Conservation (phyloP, 2,888 invertebrate genomes). For the Sarcophaga carnaria region DNA sequence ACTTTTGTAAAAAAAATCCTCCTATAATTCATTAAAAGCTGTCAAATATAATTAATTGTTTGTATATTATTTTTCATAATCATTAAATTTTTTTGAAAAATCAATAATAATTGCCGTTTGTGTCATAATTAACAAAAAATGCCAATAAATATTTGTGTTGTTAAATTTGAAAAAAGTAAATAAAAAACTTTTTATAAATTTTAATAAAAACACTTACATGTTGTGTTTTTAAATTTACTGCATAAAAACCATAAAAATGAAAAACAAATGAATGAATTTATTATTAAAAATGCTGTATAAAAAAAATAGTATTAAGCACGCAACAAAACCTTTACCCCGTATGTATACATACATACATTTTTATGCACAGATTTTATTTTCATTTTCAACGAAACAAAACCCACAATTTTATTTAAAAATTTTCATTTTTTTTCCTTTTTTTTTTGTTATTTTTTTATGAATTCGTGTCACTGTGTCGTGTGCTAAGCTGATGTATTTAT, state of each 20-base stretch:
- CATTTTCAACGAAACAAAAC: neutral
- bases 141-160: no score
- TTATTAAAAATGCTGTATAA: no score
- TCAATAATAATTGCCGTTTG: neutral
- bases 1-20: neutral
- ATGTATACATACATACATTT: neutral
- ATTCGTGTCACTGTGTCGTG: constrained; percentile 70
- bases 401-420: neutral
- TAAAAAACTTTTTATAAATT: no score
- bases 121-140: neutral
- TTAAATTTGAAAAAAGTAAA: neutral
- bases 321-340: neutral
- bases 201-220: no score
- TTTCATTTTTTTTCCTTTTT: neutral
- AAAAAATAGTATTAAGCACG: neutral
- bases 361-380: neutral
- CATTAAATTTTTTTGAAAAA: neutral
- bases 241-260: no score
- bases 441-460: constrained; percentile 27
- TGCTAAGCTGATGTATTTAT: constrained; percentile 52
- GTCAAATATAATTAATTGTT: neutral
- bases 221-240: neutral
- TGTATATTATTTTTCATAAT: neutral
- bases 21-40: neutral
- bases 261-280: no score